Conservation (phyloP, 1,140 invertebrate species). For the Aphis craccivora region DNA sequence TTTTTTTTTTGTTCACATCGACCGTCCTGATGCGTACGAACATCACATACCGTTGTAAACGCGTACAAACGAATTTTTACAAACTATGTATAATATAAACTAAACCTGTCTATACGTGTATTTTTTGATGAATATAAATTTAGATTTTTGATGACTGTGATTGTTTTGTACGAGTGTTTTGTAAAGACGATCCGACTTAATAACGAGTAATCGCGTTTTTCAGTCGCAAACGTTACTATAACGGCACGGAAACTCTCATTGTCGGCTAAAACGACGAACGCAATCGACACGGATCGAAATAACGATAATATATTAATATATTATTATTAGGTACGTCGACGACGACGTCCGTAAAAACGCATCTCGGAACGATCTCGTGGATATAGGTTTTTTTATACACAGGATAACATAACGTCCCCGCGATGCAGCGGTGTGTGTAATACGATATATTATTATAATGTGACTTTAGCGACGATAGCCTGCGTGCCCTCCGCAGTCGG, state of each 20-base stretch:
- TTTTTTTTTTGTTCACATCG: not conserved
- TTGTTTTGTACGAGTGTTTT: not conserved
- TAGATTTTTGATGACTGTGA: not conserved
- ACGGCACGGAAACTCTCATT: no score
- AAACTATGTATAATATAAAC: not conserved
- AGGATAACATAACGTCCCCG: not conserved
- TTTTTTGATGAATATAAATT: conserved; percentile 6
- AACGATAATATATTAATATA: not conserved
- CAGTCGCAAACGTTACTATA: no score
- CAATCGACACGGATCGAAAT: not conserved
- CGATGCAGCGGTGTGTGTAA: no score
- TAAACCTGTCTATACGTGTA: not conserved
- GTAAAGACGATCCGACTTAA: not conserved
- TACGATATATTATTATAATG: no score
- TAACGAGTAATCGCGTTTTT: not conserved
- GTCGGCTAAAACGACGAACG: no score
- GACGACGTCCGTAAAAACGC: not conserved
- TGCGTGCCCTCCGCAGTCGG: no score
- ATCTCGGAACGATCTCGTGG: not conserved
- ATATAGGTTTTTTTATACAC: not conserved
- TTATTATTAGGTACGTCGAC: no score
- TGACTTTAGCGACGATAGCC: no score
- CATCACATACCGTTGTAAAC: not conserved
- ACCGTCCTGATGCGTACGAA: not conserved
- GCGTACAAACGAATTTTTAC: not conserved